Conservation (phyloP, 2,113 vertebrate genomes). For the Cheilinus undulatus region DNA sequence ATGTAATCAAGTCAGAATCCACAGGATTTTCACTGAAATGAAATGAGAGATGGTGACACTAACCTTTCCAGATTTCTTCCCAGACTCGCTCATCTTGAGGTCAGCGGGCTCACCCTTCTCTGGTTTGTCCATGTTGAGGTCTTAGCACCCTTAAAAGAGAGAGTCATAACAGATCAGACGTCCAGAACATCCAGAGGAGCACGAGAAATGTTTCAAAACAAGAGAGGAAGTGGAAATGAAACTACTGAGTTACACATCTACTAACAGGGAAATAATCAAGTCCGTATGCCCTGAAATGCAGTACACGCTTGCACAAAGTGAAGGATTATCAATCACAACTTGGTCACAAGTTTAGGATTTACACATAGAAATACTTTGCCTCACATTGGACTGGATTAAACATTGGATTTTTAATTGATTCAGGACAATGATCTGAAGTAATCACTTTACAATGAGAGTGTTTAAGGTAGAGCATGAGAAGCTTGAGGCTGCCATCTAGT, state of each 20-base stretch:
- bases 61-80: constrained; percentile 56
- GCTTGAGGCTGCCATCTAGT: constrained; percentile 57
- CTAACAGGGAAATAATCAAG: constrained; percentile 34
- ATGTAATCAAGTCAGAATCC: neutral
- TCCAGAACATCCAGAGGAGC: neutral
- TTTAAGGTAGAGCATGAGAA: neutral
- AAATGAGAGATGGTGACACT: constrained; percentile 21
- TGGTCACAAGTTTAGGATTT: constrained; percentile 38
- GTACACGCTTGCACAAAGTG: neutral
- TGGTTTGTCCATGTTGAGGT: constrained; percentile 32
- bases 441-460: neutral
- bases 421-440: neutral
- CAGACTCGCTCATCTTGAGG: neutral
- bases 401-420: neutral
- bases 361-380: neutral
- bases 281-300: neutral
- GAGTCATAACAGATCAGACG: constrained; percentile 14
- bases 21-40: neutral
- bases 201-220: constrained; percentile 16
- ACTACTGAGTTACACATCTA: constrained; percentile 10
- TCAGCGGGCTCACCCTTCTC: neutral
- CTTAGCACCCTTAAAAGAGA: constrained; percentile 49
- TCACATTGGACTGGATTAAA: neutral
- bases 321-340: constrained; percentile 18
- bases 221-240: constrained; percentile 34